A percentile compares a stretch with the other conserved stretches of the same genome.
These are phyloP conservation scores for Notamacropus eugenii DNA, from an alignment of 2,797 vertebrate species.

Conservation along the genomic window DNA sequence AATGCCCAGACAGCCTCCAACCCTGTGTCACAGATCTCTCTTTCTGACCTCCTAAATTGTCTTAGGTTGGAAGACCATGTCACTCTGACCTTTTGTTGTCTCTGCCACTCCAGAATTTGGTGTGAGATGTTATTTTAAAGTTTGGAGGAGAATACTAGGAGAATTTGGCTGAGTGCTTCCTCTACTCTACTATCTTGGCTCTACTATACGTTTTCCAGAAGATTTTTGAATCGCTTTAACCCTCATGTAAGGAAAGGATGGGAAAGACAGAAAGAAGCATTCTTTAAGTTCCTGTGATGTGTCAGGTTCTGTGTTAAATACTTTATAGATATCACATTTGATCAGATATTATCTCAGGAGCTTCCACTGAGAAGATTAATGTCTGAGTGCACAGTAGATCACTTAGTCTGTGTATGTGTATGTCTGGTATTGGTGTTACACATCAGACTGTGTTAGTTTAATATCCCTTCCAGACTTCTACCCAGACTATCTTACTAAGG, in stretches of 20 bases:
- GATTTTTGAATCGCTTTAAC: not conserved
- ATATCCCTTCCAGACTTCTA: not conserved
- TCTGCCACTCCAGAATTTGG: not conserved
- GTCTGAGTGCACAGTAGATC: not conserved
- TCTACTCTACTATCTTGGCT: not conserved
- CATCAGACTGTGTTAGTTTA: not conserved
- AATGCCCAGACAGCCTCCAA: not conserved
- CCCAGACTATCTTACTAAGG: not conserved
- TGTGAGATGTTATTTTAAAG: not conserved
- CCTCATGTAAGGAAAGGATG: not conserved
- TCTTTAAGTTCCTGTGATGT: not conserved
- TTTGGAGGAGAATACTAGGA: not conserved
- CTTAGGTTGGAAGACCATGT: not conserved
- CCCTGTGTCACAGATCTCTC: not conserved
- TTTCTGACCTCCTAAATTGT: not conserved
- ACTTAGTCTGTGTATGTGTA: not conserved
- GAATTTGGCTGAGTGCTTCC: not conserved
- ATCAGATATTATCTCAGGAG: not conserved
- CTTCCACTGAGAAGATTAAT: not conserved
- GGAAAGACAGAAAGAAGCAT: not conserved
- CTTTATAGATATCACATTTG: not conserved
- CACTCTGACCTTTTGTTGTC: not conserved
- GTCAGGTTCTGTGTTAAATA: not conserved
- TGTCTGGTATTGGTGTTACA: too few species aligned
- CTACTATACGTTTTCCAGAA: not conserved